Evolutionary conservation across 1,140 invertebrate species (phyloP).

Genomic region (Drosophila gunungcola): DNA sequence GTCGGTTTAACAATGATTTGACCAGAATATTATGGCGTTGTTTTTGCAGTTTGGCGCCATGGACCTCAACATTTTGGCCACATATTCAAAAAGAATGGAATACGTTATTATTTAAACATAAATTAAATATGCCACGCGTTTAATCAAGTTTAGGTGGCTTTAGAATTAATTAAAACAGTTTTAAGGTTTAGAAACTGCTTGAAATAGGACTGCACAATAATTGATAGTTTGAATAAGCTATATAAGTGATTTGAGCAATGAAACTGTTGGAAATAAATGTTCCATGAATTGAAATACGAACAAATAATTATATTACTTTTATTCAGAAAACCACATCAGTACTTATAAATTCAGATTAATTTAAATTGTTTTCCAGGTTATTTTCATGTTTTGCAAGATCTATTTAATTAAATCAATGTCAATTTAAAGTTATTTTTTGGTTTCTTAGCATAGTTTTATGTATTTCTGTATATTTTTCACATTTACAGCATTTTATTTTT

Average conservation of each 20-base stretch:
- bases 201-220: too few relatives aligned
- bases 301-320: too few relatives aligned
- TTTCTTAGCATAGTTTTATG: constrained; percentile 6
- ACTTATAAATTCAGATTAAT: too few relatives aligned
- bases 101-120: constrained; percentile 26
- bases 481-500: constrained; percentile 19
- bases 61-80: constrained; percentile 64
- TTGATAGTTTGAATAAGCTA: too few relatives aligned
- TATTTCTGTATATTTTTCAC: constrained; percentile 22
- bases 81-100: constrained; percentile 31
- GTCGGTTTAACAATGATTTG: constrained; percentile 70
- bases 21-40: constrained; percentile 53
- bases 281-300: too few relatives aligned
- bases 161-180: too few relatives aligned
- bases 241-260: background rate
- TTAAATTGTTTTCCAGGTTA: too few relatives aligned
- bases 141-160: too few relatives aligned
- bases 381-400: background rate
- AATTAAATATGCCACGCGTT: constrained; percentile 8
- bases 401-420: too few relatives aligned
- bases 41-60: constrained; percentile 59
- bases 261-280: background rate
- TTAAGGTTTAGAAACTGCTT: too few relatives aligned
- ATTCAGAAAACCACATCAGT: too few relatives aligned
- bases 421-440: too few relatives aligned